Evolutionary conservation across 2,888 invertebrate species (phyloP).

Genomic region (Caenorhabditis zanzibari): DNA sequence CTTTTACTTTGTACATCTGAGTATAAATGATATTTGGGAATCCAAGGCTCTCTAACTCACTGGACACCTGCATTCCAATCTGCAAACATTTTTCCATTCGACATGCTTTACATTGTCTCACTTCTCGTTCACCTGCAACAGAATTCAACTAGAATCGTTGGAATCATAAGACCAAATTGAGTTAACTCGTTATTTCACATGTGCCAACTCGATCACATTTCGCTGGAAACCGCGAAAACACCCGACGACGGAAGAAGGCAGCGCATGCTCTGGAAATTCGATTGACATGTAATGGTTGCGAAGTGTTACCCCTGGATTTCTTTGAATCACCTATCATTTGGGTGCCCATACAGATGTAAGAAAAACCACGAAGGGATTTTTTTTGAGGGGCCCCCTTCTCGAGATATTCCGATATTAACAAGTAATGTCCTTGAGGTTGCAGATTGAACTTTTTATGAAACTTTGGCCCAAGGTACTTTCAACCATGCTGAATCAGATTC

Average conservation of each 20-base stretch:
- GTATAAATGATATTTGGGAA: too few relatives aligned
- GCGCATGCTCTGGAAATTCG: conserved; percentile 53
- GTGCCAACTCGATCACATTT: conserved; percentile 29
- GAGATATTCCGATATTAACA: too few relatives aligned
- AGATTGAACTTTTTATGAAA: too few relatives aligned
- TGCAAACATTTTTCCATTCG: conserved; percentile 59
- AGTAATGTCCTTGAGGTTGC: too few relatives aligned
- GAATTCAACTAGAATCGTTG: background rate
- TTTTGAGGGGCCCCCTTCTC: too few relatives aligned
- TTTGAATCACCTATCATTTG: too few relatives aligned
- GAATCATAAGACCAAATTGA: background rate
- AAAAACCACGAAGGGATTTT: too few relatives aligned
- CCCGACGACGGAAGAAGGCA: conserved; percentile 58
- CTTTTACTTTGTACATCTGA: conserved; percentile 57
- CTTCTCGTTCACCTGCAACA: conserved; percentile 48
- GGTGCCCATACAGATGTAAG: too few relatives aligned
- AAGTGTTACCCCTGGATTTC: too few relatives aligned
- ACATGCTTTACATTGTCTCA: conserved; percentile 50
- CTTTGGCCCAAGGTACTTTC: too few relatives aligned
- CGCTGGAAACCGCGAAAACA: conserved; percentile 42
- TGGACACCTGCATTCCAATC: conserved; percentile 47
- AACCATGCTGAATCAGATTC: too few relatives aligned
- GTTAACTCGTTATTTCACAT: conserved; percentile 46
- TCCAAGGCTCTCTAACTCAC: conserved; percentile 13
- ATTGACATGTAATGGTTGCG: too few relatives aligned